Percentiles rank a stretch among this genome's conserved stretches.
phyloP scores from a whole-genome alignment of 2,797 vertebrate species.

The Sebastes iracundus region DNA sequence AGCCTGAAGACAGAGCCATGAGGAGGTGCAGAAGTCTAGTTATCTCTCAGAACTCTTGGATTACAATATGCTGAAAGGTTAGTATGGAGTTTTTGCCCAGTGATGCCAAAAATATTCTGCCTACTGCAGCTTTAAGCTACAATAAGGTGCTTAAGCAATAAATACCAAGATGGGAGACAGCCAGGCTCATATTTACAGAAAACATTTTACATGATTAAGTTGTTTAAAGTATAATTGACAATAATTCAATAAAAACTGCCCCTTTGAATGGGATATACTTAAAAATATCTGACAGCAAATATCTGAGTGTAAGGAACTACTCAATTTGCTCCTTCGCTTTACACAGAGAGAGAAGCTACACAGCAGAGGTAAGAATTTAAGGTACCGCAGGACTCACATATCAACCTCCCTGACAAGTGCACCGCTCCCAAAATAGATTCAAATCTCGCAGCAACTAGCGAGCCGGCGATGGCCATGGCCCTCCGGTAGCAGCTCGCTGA shows the following conservation, averaged over 20 bases:
- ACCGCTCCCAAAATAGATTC: conserved; percentile 54
- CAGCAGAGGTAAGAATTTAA: conserved; percentile 11
- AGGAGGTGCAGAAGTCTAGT: no score
- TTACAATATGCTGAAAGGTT: no score
- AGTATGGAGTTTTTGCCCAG: no score
- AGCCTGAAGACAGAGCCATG: no score
- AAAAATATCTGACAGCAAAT: not conserved
- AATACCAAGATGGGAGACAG: not conserved
- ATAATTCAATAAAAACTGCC: not conserved
- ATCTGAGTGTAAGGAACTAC: not conserved
- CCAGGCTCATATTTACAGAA: not conserved
- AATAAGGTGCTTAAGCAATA: not conserved
- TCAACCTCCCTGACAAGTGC: conserved; percentile 53
- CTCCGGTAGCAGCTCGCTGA: conserved; percentile 1
- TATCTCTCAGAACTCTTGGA: no score
- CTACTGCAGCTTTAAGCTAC: not conserved
- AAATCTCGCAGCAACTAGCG: conserved; percentile 17
- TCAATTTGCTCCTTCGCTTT: not conserved
- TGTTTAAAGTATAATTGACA: not conserved
- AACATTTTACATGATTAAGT: not conserved
- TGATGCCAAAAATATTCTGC: no score
- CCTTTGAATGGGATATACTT: not conserved
- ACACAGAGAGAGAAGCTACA: not conserved
- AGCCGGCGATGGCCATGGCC: not conserved
- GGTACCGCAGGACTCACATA: conserved; percentile 41